These are phyloP conservation scores for Acrobeloides nanus DNA, from an alignment of 2,888 invertebrate genomes.

Conservation along the genomic window DNA sequence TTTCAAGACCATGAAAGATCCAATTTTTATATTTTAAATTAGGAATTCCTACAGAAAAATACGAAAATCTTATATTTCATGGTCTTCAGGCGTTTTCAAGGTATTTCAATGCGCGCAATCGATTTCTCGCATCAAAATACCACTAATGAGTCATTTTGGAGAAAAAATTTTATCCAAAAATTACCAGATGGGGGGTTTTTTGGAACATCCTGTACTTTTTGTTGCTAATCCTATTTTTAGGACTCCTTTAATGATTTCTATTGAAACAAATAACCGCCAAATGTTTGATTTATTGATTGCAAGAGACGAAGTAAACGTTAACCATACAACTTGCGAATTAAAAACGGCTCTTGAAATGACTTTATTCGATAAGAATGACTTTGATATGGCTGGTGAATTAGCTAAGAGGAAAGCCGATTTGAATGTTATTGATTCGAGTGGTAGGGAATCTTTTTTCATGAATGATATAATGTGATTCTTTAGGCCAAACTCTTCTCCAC, in stretches of 20 bases:
- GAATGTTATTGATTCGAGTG: conserved; percentile 10
- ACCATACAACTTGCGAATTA: conserved; percentile 4
- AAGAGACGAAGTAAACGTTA: conserved; percentile 16
- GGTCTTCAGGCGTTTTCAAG: too few species aligned
- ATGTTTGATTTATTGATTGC: conserved; percentile 19
- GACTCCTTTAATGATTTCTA: conserved; percentile 24
- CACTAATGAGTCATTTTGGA: too few species aligned
- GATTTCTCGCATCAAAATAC: too few species aligned
- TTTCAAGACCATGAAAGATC: too few species aligned
- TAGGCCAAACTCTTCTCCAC: conserved; percentile 23
- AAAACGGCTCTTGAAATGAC: conserved; percentile 21
- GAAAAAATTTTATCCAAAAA: too few species aligned
- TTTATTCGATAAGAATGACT: conserved; percentile 16
- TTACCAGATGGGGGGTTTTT: too few species aligned
- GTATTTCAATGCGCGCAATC: too few species aligned
- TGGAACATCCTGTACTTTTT: background rate
- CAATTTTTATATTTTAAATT: too few species aligned
- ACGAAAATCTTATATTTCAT: too few species aligned
- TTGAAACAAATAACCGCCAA: conserved; percentile 14
- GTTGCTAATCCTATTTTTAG: conserved; percentile 9
- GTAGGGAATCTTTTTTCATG: background rate
- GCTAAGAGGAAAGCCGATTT: conserved; percentile 28
- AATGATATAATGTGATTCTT: conserved; percentile 2
- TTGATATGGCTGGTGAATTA: conserved; percentile 29
- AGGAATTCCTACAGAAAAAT: too few species aligned